Evolutionary conservation across 2,797 vertebrate genomes (phyloP).

Genomic region (Gymnothorax javanicus): DNA sequence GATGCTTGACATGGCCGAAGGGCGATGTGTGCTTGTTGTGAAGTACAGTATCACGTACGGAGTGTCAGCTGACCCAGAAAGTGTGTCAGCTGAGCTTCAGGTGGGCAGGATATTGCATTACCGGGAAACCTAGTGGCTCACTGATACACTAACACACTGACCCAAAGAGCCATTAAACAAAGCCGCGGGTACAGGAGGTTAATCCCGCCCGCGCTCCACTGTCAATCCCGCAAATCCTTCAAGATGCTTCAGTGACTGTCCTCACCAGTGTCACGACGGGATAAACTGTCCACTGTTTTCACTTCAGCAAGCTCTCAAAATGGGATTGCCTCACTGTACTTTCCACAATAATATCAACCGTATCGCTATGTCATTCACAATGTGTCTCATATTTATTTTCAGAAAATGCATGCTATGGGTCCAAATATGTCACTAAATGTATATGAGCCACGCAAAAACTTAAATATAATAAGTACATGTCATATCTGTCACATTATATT

Average conservation of each 20-base stretch:
- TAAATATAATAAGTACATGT: background rate
- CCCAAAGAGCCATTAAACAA: conserved; percentile 71
- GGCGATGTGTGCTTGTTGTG: background rate
- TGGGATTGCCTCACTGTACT: background rate
- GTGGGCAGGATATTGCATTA: conserved; percentile 60
- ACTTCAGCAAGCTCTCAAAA: background rate
- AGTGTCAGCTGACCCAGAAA: conserved; percentile 37
- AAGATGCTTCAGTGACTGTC: conserved; percentile 52
- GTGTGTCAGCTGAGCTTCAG: conserved; percentile 43
- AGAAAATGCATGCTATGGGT: background rate
- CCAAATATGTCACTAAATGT: background rate
- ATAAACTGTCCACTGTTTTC: background rate
- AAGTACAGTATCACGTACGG: background rate
- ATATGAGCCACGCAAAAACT: background rate
- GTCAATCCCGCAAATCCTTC: conserved; percentile 72
- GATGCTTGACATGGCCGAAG: background rate
- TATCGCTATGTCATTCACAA: background rate
- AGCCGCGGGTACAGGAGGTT: conserved; percentile 60
- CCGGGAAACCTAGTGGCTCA: conserved; percentile 77
- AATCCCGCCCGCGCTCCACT: conserved; percentile 71
- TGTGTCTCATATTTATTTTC: background rate
- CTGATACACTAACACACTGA: conserved; percentile 87
- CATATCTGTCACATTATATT: background rate
- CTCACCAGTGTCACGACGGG: conserved; percentile 46
- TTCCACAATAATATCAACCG: background rate